Conservation (phyloP, 2,888 invertebrate species). For the Amphipoea lucens region DNA sequence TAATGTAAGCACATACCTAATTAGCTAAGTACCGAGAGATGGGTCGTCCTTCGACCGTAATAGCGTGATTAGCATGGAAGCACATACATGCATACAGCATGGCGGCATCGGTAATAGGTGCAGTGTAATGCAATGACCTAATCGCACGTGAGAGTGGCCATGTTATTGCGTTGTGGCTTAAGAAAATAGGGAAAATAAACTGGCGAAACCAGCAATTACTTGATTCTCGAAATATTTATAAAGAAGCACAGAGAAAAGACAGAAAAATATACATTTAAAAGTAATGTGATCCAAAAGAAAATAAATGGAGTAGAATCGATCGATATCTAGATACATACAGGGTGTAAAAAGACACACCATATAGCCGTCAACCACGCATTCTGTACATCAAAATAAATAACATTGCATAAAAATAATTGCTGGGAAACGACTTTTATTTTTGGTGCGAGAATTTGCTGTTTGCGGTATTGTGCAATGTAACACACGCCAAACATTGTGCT, state of each 20-base stretch:
- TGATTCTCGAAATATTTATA: too few relatives aligned
- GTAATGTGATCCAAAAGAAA: not conserved
- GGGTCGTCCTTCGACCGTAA: slow-evolving; percentile 50
- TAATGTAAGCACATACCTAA: slow-evolving; percentile 37
- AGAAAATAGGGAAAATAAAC: not conserved
- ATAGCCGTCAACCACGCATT: too few relatives aligned
- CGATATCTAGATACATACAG: not conserved
- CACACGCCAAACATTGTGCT: too few relatives aligned
- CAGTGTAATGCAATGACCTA: slow-evolving; percentile 58
- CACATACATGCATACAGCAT: slow-evolving; percentile 21
- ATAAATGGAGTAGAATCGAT: not conserved
- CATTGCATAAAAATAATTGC: too few relatives aligned
- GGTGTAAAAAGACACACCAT: too few relatives aligned
- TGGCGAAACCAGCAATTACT: not conserved
- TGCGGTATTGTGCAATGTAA: too few relatives aligned
- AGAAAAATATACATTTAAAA: not conserved
- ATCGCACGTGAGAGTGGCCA: slow-evolving; percentile 57
- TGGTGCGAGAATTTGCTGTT: too few relatives aligned
- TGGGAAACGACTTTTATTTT: too few relatives aligned
- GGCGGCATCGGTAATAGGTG: slow-evolving; percentile 39
- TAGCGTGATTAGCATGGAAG: slow-evolving; percentile 55
- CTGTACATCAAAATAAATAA: too few relatives aligned
- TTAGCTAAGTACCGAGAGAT: slow-evolving; percentile 45
- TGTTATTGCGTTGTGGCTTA: slow-evolving; percentile 1
- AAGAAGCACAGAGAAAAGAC: not conserved